phyloP scores from a whole-genome alignment of 2,888 invertebrate genomes.

The Agrilus biguttatus region DNA sequence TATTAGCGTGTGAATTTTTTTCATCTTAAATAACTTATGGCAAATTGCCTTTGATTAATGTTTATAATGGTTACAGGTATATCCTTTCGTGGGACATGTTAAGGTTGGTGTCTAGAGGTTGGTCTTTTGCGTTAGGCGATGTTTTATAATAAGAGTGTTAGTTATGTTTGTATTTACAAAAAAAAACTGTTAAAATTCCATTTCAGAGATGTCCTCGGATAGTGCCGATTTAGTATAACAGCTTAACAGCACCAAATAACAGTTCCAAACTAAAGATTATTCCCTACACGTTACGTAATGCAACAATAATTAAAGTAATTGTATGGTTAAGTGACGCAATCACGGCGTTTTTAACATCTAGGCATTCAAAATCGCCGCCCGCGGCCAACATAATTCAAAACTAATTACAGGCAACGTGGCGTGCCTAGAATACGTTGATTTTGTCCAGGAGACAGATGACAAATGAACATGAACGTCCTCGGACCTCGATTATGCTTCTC shows the following conservation, averaged over 20 bases:
- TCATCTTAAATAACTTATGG: too few relatives aligned
- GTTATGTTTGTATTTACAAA: too few relatives aligned
- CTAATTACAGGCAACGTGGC: conserved; percentile 27
- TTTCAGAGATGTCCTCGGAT: too few relatives aligned
- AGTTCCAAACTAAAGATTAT: conserved; percentile 6
- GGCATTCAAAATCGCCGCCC: conserved; percentile 17
- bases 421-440: conserved; percentile 25
- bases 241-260: background rate
- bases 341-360: conserved; percentile 13
- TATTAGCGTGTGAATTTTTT: too few relatives aligned
- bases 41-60: too few relatives aligned
- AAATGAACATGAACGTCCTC: conserved; percentile 19
- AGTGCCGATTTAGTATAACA: too few relatives aligned
- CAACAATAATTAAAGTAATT: conserved; percentile 20
- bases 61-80: too few relatives aligned
- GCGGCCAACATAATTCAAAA: conserved; percentile 19
- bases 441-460: conserved; percentile 27
- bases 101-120: too few relatives aligned
- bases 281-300: conserved; percentile 19
- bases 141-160: too few relatives aligned
- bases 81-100: too few relatives aligned
- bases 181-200: too few relatives aligned
- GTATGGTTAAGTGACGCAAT: conserved; percentile 20
- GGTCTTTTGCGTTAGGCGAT: too few relatives aligned
- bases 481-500: background rate